Conservation (phyloP, 1,140 invertebrate genomes). For the Grapholita molesta region DNA sequence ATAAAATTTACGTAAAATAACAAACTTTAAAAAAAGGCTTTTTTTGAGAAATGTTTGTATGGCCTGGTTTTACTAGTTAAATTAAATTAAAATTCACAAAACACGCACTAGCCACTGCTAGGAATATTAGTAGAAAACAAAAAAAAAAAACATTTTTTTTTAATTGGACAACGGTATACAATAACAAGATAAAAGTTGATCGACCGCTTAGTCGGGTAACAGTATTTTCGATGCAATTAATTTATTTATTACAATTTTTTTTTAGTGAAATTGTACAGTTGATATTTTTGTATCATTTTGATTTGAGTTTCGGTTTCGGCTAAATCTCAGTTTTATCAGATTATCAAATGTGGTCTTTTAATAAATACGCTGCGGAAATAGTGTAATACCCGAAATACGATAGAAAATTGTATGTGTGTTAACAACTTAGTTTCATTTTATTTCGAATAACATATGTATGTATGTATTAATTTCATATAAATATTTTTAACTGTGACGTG, state of each 20-base stretch:
- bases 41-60: too few species aligned
- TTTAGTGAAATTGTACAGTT: background rate
- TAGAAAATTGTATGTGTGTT: constrained; percentile 10
- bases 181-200: too few species aligned
- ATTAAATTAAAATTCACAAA: too few species aligned
- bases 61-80: too few species aligned
- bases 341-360: background rate
- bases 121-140: too few species aligned
- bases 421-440: constrained; percentile 34
- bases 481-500: constrained; percentile 16
- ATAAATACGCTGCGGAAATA: background rate
- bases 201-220: constrained; percentile 6
- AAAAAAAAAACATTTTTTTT: too few species aligned
- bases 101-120: too few species aligned
- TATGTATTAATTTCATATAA: constrained; percentile 34
- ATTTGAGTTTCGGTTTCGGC: background rate
- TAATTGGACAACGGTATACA: too few species aligned
- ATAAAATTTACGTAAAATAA: too few species aligned
- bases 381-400: background rate
- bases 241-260: background rate
- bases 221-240: background rate
- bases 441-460: constrained; percentile 42
- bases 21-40: too few species aligned
- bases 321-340: background rate
- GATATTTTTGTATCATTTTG: background rate